phyloP scores from a whole-genome alignment of 2,797 vertebrate genomes.

The Petrocephalus sullivani region DNA sequence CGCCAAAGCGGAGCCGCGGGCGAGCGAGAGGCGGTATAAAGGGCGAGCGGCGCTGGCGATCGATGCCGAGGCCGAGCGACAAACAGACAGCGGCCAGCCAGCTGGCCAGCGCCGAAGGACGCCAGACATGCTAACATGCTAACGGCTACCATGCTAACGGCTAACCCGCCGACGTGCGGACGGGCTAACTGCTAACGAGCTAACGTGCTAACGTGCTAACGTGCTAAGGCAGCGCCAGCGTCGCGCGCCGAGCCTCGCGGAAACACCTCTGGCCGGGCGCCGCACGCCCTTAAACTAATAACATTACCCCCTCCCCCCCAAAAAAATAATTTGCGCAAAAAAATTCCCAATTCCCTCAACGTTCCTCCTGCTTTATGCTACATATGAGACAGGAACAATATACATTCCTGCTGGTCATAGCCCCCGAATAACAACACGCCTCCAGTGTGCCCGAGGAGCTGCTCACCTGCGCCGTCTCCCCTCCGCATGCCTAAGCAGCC shows the following conservation, averaged over 20 bases:
- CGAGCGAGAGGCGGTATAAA: not conserved
- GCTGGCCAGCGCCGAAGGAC: not conserved
- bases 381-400: not conserved
- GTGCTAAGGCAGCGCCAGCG: too few relatives aligned
- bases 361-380: not conserved
- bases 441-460: not conserved
- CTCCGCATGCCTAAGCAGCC: constrained; percentile 1
- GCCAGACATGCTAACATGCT: not conserved
- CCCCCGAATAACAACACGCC: not conserved
- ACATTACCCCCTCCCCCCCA: not conserved
- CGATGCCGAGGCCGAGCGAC: not conserved
- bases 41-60: not conserved
- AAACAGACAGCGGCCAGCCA: not conserved
- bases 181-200: too few relatives aligned
- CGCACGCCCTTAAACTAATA: not conserved
- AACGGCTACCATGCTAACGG: not conserved
- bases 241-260: not conserved
- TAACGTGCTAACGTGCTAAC: too few relatives aligned
- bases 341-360: not conserved
- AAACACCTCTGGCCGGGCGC: not conserved
- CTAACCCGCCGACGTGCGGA: not conserved
- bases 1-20: not conserved
- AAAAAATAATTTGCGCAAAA: not conserved
- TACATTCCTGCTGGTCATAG: not conserved
- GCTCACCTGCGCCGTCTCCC: constrained; percentile 11